Conservation (phyloP, 2,888 invertebrate genomes). For the Stenotaenia linearis region DNA sequence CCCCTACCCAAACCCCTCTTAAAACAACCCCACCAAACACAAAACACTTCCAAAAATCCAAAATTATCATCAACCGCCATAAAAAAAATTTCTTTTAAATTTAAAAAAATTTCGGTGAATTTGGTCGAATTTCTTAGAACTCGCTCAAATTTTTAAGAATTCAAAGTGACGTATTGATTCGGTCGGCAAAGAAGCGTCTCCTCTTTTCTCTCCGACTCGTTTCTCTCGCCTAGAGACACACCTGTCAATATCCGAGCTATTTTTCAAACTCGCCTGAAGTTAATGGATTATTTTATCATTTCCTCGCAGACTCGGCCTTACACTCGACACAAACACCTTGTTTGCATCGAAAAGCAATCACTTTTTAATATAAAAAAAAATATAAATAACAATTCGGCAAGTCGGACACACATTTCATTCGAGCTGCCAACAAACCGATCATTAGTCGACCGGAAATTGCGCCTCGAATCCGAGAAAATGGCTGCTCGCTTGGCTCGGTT, state of each 20-base stretch:
- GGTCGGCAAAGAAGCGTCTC: background rate
- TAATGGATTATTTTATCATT: conserved; percentile 32
- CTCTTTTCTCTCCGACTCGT: background rate
- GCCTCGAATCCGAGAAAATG: background rate
- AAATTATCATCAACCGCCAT: too few relatives aligned
- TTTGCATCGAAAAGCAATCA: conserved; percentile 14
- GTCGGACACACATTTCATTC: too few relatives aligned
- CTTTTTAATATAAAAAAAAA: background rate
- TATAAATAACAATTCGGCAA: too few relatives aligned
- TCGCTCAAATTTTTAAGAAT: background rate
- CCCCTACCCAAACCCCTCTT: too few relatives aligned
- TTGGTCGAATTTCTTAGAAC: too few relatives aligned
- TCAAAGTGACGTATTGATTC: conserved; percentile 21
- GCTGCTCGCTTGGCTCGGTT: background rate
- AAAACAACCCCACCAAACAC: too few relatives aligned
- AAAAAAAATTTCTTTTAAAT: too few relatives aligned
- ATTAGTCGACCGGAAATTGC: background rate
- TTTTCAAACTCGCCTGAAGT: conserved; percentile 30
- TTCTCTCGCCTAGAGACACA: conserved; percentile 20
- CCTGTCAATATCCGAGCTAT: conserved; percentile 31
- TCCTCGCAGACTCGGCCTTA: conserved; percentile 15
- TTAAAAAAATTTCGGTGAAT: too few relatives aligned
- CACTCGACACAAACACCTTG: background rate
- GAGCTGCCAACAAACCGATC: background rate
- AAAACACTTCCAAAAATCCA: too few relatives aligned